phyloP scores from a whole-genome alignment of 2,888 invertebrate species.

The Andricus curvator region DNA sequence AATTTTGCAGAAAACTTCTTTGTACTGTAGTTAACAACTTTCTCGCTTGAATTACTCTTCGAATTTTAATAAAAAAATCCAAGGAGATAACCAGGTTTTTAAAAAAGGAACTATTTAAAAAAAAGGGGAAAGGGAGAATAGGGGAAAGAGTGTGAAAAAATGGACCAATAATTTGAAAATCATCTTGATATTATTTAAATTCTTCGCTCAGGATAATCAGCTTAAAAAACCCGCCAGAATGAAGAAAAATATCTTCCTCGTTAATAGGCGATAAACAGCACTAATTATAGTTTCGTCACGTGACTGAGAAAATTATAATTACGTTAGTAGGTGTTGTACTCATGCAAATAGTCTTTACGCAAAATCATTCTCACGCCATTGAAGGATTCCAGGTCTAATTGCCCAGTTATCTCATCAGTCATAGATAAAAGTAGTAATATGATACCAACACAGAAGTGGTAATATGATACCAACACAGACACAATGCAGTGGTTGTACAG shows the following conservation, averaged over 20 bases:
- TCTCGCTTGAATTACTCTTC: no score
- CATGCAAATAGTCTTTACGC: slow-evolving; percentile 21
- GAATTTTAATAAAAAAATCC: no score
- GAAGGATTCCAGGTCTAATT: slow-evolving; percentile 20
- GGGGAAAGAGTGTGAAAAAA: no score
- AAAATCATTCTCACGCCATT: slow-evolving; percentile 37
- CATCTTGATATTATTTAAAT: no score
- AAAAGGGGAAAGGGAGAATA: no score
- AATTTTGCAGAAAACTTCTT: no score
- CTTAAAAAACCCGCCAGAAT: neutral
- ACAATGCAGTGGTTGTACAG: slow-evolving; percentile 42
- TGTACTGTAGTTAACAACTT: no score
- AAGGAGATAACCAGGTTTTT: no score
- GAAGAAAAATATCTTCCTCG: neutral
- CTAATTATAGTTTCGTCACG: neutral
- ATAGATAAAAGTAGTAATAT: slow-evolving; percentile 10
- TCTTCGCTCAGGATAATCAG: no score
- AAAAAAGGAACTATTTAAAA: no score
- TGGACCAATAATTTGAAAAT: no score
- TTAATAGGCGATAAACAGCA: neutral
- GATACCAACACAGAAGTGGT: slow-evolving; percentile 2
- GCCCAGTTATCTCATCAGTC: slow-evolving; percentile 33
- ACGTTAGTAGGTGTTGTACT: neutral
- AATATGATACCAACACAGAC: slow-evolving; percentile 5
- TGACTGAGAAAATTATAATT: neutral